Base-by-base conservation (phyloP, 2,797 vertebrate species). In the Limnodromus scolopaceus region DNA sequence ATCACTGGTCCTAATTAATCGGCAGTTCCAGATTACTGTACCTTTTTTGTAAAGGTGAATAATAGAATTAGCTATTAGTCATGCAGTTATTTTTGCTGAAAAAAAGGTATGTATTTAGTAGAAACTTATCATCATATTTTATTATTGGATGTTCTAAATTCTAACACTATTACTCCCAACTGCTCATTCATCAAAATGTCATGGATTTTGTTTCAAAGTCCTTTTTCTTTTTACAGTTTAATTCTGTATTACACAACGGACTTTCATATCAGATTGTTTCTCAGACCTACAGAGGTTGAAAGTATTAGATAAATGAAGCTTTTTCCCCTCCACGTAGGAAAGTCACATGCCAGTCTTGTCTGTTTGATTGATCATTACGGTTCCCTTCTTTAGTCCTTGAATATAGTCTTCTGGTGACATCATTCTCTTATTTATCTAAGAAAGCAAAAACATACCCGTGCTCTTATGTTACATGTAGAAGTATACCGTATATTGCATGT, bases 401-500 rank as follows among this genome's bases (percentile, higher is more conserved):
- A 61, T 43, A 49, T 13, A 61, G 16, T 22, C 12, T 86, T 88
- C 13, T 84, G 32, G 14, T 2, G 13, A 45, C 3, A 13, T 46
- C 51, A 54, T 65, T 72, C 23, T 81, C 11, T 83, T 43, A 49
- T 38, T 76, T 78, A 34, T 32, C 34, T 63, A 39, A 79, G 49
- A 51, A 90, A 81, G 4, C 4, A 77, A 54, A 83, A 63, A n/a
- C 4, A 32, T 60, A 55, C 14, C 11, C 3, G 3, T 39, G 9
- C 1, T 14, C 19, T 78, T 51, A 49, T 20, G 5, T 69, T 46
- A 46, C 5, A 22, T 4, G 6, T 79, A 36, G 25, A 87, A 74
- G 1, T 22, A 16, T 61, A 39, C 1, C 0, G 3, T n/a, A 54
- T n/a, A 66, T 32, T 51, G 7, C 60, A 6, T 60, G 23, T 25